Evolutionary conservation across 2,888 invertebrate species (phyloP).

Genomic region (Cephus rjabovi): DNA sequence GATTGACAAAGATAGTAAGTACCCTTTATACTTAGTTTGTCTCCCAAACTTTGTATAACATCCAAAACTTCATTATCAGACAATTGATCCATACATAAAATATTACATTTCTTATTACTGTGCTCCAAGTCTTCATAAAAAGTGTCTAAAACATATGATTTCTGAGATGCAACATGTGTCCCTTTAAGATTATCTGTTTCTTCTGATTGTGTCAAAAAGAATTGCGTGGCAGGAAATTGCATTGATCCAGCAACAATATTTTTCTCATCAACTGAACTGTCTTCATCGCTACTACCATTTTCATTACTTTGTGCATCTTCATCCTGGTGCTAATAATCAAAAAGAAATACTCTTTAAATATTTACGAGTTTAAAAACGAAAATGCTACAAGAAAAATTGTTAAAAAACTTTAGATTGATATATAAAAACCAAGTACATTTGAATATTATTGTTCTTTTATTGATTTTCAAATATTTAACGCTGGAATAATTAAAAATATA

Average conservation of each 20-base stretch:
- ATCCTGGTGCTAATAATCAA: neutral
- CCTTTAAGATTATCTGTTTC: neutral
- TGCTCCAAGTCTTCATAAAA: neutral
- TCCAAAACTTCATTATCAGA: slow-evolving; percentile 37
- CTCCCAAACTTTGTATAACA: slow-evolving; percentile 35
- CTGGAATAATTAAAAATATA: neutral
- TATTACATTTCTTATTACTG: neutral
- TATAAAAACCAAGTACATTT: neutral
- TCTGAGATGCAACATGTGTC: neutral
- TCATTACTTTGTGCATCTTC: neutral
- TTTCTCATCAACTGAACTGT: neutral
- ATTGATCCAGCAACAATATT: neutral
- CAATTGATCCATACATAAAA: slow-evolving; percentile 19
- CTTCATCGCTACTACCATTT: neutral
- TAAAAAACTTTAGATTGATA: neutral
- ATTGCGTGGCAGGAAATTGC: neutral
- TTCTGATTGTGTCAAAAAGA: neutral
- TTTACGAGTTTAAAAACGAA: neutral
- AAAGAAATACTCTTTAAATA: neutral
- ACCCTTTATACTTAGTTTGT: slow-evolving; percentile 42
- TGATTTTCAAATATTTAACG: neutral
- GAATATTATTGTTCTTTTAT: neutral
- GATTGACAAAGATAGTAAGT: slow-evolving; percentile 47
- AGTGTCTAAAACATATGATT: neutral
- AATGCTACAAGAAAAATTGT: neutral